Conservation (phyloP, 2,113 vertebrate genomes). For the Oceanodroma tethys region DNA sequence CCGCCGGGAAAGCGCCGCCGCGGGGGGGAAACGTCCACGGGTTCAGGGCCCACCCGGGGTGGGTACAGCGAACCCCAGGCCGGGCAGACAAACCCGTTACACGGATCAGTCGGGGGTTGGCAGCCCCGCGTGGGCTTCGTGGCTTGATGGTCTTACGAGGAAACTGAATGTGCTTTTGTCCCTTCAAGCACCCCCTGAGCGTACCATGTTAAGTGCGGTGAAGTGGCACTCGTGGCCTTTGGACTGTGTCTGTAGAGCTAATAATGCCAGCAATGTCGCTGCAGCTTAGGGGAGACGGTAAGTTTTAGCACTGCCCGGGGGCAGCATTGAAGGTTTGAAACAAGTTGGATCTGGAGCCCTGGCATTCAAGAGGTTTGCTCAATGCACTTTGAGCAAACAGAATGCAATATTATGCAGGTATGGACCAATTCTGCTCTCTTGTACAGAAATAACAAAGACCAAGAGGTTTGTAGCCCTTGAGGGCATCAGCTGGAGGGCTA, state of each 20-base stretch:
- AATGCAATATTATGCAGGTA: not conserved
- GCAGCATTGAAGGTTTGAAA: not conserved
- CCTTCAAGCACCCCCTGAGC: not conserved
- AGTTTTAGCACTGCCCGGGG: not conserved
- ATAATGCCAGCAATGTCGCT: not conserved
- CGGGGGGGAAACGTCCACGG: too few relatives aligned
- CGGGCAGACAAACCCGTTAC: not conserved
- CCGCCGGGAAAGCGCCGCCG: too few relatives aligned
- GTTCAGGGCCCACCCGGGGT: not conserved
- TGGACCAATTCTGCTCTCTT: not conserved
- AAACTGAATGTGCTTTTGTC: not conserved
- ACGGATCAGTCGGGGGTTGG: too few relatives aligned
- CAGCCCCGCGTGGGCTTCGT: not conserved
- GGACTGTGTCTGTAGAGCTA: not conserved
- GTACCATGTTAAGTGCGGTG: accelerated
- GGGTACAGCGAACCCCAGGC: not conserved
- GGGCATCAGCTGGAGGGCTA: not conserved
- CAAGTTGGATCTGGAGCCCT: not conserved
- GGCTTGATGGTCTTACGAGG: not conserved
- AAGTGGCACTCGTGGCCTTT: not conserved
- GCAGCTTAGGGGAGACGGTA: not conserved
- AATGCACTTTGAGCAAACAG: not conserved
- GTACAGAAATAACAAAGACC: not conserved
- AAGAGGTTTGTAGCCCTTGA: not conserved
- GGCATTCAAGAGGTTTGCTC: not conserved